A percentile compares a stretch with the other conserved stretches of the same genome.
phyloP scores from a whole-genome alignment of 2,888 invertebrate genomes.

The Allolobophora icterica region DNA sequence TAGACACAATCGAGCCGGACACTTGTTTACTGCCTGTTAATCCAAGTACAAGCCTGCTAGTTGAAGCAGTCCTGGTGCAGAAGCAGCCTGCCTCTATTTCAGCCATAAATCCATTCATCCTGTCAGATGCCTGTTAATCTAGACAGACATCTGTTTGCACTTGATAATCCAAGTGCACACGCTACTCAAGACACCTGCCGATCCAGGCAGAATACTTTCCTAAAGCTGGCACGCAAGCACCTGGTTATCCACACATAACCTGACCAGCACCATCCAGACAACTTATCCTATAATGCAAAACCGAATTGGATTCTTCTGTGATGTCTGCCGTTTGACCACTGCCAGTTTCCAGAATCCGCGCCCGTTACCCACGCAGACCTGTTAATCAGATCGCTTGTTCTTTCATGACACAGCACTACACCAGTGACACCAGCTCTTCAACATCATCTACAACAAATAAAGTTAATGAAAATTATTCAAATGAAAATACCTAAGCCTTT shows the following conservation, averaged over 20 bases:
- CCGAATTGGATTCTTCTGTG: neutral
- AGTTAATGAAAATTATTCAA: too few species aligned
- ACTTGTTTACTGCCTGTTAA: neutral
- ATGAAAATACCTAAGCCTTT: neutral
- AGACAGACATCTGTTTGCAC: too few species aligned
- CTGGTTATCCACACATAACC: neutral
- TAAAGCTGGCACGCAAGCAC: neutral
- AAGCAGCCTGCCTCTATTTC: too few species aligned
- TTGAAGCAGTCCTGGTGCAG: too few species aligned
- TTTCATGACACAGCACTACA: neutral
- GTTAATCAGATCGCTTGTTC: neutral
- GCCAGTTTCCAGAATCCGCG: neutral
- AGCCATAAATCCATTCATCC: too few species aligned
- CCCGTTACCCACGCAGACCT: neutral
- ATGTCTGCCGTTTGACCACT: neutral
- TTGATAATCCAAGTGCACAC: too few species aligned
- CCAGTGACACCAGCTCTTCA: conserved; percentile 17
- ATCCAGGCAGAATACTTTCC: neutral
- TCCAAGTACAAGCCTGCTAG: neutral
- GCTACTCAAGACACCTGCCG: too few species aligned
- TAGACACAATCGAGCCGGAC: neutral
- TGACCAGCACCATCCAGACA: neutral
- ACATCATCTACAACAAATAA: neutral
- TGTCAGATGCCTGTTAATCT: too few species aligned
- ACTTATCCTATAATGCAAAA: neutral